Evolutionary conservation across 2,888 invertebrate species (phyloP).

Genomic region (Drosophila atripex): DNA sequence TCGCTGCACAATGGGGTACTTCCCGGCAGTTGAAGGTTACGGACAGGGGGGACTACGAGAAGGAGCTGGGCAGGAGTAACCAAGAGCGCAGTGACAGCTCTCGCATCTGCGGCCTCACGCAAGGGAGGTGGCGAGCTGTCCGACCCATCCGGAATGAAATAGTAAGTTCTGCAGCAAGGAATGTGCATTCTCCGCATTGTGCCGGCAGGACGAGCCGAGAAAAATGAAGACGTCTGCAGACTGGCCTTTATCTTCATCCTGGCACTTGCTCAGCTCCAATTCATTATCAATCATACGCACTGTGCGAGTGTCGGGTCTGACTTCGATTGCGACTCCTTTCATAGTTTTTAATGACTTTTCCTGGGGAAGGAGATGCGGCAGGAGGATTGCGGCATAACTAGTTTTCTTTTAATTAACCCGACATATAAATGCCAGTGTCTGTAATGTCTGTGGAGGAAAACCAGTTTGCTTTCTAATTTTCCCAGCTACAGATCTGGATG

Average conservation of each 20-base stretch:
- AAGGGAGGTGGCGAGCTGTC: slow-evolving; percentile 16
- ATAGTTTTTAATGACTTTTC: slow-evolving; percentile 72
- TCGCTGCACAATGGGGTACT: slow-evolving; percentile 25
- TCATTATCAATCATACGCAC: slow-evolving; percentile 78
- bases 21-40: slow-evolving; percentile 7
- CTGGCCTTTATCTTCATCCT: slow-evolving; percentile 3
- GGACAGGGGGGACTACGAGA: neutral
- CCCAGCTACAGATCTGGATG: slow-evolving; percentile 41
- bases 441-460: slow-evolving; percentile 36
- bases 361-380: slow-evolving; percentile 9
- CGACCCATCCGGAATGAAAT: slow-evolving; percentile 39
- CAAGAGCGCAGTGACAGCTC: slow-evolving; percentile 24
- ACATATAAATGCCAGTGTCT: slow-evolving; percentile 66
- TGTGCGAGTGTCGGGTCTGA: no score
- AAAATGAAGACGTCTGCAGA: slow-evolving; percentile 45
- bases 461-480: slow-evolving; percentile 77
- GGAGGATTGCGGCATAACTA: slow-evolving; percentile 63
- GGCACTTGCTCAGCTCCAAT: slow-evolving; percentile 10
- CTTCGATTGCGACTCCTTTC: slow-evolving; percentile 25
- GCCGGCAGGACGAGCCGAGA: slow-evolving; percentile 19
- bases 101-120: slow-evolving; percentile 20
- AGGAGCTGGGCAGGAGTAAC: slow-evolving; percentile 24
- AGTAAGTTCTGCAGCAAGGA: slow-evolving; percentile 72
- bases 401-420: slow-evolving; percentile 78
- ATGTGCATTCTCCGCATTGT: slow-evolving; percentile 61